A percentile compares a stretch with the other conserved stretches of the same genome.
These are phyloP conservation scores for Epiblema foenella DNA, from an alignment of 2,888 invertebrate genomes.

Conservation along the genomic window DNA sequence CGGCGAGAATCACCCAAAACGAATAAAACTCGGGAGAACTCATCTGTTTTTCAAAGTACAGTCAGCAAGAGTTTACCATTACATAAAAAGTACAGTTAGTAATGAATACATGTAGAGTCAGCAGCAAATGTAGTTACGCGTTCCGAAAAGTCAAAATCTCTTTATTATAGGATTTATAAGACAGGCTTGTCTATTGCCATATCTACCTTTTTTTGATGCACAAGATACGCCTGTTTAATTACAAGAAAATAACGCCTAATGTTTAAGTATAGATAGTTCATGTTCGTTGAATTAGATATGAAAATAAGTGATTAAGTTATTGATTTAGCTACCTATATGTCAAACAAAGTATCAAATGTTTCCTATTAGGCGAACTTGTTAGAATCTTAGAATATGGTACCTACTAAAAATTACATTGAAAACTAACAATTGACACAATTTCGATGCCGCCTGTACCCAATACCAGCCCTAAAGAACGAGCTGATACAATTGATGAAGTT, in stretches of 20 bases:
- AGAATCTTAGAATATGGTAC: not conserved
- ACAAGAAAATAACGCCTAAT: no score
- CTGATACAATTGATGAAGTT: constrained; percentile 55
- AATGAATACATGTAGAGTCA: not conserved
- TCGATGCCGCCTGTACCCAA: constrained; percentile 39
- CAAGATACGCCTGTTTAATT: no score
- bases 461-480: constrained; percentile 48
- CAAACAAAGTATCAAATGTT: not conserved
- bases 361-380: not conserved
- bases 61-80: constrained; percentile 6
- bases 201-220: not conserved
- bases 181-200: no score
- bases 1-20: constrained; percentile 30
- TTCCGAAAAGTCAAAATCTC: no score
- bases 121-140: no score
- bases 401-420: not conserved
- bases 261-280: no score
- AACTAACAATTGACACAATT: not conserved
- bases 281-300: not conserved
- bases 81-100: not conserved
- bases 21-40: constrained; percentile 37
- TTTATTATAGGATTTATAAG: no score
- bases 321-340: not conserved
- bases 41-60: constrained; percentile 38
- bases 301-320: not conserved